Conservation (phyloP, 2,797 vertebrate species). For the Crenichthys baileyi region DNA sequence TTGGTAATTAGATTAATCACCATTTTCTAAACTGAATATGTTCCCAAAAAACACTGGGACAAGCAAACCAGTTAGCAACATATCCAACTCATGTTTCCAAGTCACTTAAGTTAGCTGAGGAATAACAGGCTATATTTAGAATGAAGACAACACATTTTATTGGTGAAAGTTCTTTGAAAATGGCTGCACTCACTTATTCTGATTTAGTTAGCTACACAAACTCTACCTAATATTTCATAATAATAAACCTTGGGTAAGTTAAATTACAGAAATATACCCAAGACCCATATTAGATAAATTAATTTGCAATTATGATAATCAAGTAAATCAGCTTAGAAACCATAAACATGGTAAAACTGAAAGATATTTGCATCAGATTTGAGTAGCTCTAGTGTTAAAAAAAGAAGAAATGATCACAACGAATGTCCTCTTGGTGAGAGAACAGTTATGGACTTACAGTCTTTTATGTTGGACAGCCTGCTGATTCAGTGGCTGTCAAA, state of each 20-base stretch:
- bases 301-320: neutral
- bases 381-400: neutral
- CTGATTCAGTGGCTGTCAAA: conserved; percentile 31
- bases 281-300: neutral
- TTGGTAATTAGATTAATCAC: neutral
- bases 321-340: too few relatives aligned
- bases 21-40: neutral
- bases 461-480: conserved; percentile 27
- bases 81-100: neutral
- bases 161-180: neutral
- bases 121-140: neutral
- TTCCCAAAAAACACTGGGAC: neutral
- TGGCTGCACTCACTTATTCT: neutral
- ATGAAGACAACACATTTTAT: neutral
- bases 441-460: neutral
- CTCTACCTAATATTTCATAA: neutral
- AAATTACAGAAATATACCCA: too few relatives aligned
- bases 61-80: neutral
- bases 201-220: neutral
- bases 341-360: neutral
- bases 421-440: conserved; percentile 4
- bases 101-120: neutral
- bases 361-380: neutral
- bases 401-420: conserved; percentile 3
- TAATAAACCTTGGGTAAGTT: neutral